A percentile compares a stretch with the other conserved stretches of the same genome.
phyloP scores from a whole-genome alignment of 2,888 invertebrate genomes.

The Cheilosia soror region DNA sequence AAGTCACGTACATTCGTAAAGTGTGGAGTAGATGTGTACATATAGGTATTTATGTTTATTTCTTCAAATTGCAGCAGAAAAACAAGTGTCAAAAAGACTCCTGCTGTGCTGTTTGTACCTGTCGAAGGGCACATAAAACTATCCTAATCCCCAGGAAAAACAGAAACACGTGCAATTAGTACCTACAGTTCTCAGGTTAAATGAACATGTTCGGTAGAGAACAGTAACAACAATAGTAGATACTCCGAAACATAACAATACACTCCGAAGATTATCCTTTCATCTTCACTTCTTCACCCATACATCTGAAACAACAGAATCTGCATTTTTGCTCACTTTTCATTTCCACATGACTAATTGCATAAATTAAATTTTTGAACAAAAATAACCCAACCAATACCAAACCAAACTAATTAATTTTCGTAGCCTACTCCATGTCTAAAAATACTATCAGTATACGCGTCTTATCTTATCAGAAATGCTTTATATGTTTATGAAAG shows the following conservation, averaged over 20 bases:
- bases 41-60: not conserved
- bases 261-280: not conserved
- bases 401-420: not conserved
- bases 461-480: slow-evolving; percentile 15
- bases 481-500: not conserved
- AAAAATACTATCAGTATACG: not conserved
- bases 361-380: not conserved
- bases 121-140: slow-evolving; percentile 17
- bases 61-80: not conserved
- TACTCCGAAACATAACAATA: slow-evolving; percentile 3
- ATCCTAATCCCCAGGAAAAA: slow-evolving; percentile 20
- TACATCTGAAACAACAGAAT: too few species aligned
- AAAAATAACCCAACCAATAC: not conserved
- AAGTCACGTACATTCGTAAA: slow-evolving; percentile 23
- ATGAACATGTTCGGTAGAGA: not conserved
- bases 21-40: not conserved
- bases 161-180: slow-evolving; percentile 58
- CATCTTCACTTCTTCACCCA: not conserved
- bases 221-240: not conserved
- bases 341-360: not conserved
- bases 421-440: not conserved
- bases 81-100: slow-evolving; percentile 5
- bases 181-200: slow-evolving; percentile 29
- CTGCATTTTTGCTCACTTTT: too few species aligned
- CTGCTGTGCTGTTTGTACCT: slow-evolving; percentile 9